A percentile compares a stretch with the other conserved stretches of the same genome.
Conservation (phyloP, 2,888 invertebrate genomes). For the Oxyteleia sp. region DNA sequence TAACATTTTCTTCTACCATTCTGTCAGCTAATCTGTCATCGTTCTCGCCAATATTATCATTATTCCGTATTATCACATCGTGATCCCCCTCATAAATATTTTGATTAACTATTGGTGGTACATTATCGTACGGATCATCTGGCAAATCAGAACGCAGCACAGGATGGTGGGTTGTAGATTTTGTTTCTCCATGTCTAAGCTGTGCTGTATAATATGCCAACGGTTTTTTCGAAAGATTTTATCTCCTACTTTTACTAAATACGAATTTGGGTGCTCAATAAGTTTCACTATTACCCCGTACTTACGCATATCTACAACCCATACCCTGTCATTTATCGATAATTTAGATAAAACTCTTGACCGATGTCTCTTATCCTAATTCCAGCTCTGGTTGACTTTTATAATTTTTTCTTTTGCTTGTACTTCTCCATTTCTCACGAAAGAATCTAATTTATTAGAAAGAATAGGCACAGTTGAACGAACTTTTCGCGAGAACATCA, state of each 20-base stretch:
- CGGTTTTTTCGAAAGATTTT: background rate
- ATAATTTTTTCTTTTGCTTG: conserved; percentile 50
- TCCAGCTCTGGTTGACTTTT: conserved; percentile 54
- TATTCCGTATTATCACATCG: too few species aligned
- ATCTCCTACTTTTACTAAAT: background rate
- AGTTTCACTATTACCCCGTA: background rate
- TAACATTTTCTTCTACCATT: too few species aligned
- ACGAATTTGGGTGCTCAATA: conserved; percentile 12
- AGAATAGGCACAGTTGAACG: conserved; percentile 36
- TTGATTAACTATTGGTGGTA: too few species aligned
- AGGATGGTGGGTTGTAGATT: too few species aligned
- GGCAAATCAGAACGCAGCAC: too few species aligned
- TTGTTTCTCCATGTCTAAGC: too few species aligned
- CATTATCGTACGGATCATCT: too few species aligned
- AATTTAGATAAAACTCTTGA: conserved; percentile 54
- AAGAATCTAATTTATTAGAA: conserved; percentile 26
- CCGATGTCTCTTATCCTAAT: conserved; percentile 72
- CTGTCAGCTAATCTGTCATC: too few species aligned
- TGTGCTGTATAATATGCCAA: too few species aligned
- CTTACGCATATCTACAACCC: background rate
- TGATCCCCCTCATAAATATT: too few species aligned
- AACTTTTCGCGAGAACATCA: conserved; percentile 56
- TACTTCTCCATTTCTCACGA: conserved; percentile 20
- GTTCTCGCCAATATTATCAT: too few species aligned
- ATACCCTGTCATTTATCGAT: background rate